Evolutionary conservation across 2,888 invertebrate genomes (phyloP), one percentile per base, ranked within the genome.

Genomic region (Xylota sylvarum): DNA sequence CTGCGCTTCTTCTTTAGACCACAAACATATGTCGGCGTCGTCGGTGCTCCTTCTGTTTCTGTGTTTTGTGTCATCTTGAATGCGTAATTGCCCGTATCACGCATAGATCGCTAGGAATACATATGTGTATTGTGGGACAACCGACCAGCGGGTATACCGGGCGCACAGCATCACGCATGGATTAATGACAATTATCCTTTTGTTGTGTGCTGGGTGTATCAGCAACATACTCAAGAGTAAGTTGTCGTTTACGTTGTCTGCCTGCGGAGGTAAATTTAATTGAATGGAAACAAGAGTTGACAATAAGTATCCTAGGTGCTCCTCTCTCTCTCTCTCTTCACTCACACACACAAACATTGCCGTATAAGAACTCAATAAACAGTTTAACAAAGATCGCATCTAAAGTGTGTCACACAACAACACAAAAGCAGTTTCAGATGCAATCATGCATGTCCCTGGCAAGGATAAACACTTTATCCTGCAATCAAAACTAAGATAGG

Each of bases 121-220:
- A 65, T 72, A 74, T 58, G 70, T 72, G 40, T 62, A 50, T 82
- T 62, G 81, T 76, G 58, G 10, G 64, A 69, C 40, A 30, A 55
- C 40, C 48, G 62, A 52, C 56, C 35, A 43, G 56, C 30, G 37
- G 35, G 17, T 17, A 40, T 10, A 23, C 69, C 78, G 62, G 60
- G 55, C 67, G 55, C 67, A 65, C 40, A 77, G 62, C 73, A 82
- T 86, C 82, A 86, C 77, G 86, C 86, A 86, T 86, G 86, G 86
- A 86, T 86, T 86, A 86, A 82, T 86, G 86, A 82, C 82, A 78
- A 86, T 86, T 86, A 86, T 86, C 86, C 86, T 86, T 80, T 86
- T 86, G 80, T 85, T 67, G 74, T 67, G 74, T 72, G 40, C 46
- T 43, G 50, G 43, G 52, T 65, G 27, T 46, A 62, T 40, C 58